These are phyloP conservation scores for Macroramphosus scolopax DNA, from an alignment of 2,797 vertebrate species.

Conservation along the genomic window DNA sequence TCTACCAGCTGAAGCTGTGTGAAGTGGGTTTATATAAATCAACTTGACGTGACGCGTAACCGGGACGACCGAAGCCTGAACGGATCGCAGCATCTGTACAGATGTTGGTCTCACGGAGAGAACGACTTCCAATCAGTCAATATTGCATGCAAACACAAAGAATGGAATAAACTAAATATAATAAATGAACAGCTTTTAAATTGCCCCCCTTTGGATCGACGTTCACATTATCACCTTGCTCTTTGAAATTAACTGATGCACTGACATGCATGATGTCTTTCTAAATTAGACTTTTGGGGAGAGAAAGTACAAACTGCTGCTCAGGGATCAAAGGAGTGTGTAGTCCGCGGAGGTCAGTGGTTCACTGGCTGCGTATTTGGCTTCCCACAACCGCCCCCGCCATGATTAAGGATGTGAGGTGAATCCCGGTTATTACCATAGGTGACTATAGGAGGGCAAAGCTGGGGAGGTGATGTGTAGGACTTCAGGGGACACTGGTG, in stretches of 20 bases:
- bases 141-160: conserved; percentile 21
- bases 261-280: conserved; percentile 17
- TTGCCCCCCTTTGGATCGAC: no score
- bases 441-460: conserved; percentile 53
- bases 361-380: conserved; percentile 48
- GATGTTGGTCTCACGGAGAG: conserved; percentile 22
- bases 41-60: no score
- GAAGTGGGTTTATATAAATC: no score
- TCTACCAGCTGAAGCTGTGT: no score
- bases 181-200: conserved; percentile 14
- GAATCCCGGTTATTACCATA: conserved; percentile 70
- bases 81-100: conserved; percentile 41
- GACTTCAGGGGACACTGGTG: conserved; percentile 70
- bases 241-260: conserved; percentile 17
- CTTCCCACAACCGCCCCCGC: conserved; percentile 61
- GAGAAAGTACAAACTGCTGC: conserved; percentile 42
- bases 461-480: conserved; percentile 62
- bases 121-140: conserved; percentile 34
- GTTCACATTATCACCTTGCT: neutral
- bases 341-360: conserved; percentile 49
- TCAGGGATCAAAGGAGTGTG: conserved; percentile 52
- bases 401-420: conserved; percentile 73
- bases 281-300: conserved; percentile 37
- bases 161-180: conserved; percentile 13
- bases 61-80: no score